Evolutionary conservation across 2,888 invertebrate genomes (phyloP).

Genomic region (Oasisia sp.): DNA sequence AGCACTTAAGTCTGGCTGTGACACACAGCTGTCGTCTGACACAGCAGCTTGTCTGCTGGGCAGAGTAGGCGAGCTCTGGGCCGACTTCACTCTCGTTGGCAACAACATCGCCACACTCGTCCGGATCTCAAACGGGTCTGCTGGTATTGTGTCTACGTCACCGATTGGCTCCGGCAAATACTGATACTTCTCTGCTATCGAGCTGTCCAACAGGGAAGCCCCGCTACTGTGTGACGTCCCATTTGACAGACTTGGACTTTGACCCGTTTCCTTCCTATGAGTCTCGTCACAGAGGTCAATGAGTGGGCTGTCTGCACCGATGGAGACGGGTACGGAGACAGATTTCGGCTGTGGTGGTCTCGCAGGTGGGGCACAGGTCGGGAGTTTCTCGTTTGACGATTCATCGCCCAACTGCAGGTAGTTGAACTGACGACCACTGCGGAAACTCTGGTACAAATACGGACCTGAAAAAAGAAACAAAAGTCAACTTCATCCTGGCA

Average conservation of each 20-base stretch:
- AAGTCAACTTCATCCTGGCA: neutral
- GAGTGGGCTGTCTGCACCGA: conserved; percentile 45
- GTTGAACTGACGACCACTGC: conserved; percentile 46
- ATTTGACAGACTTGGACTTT: conserved; percentile 8
- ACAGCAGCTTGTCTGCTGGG: neutral
- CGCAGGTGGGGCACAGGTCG: neutral
- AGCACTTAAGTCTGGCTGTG: neutral
- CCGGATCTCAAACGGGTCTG: conserved; percentile 38
- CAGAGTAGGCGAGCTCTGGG: neutral
- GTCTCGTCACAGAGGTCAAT: conserved; percentile 55
- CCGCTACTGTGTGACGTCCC: neutral
- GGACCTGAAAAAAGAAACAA: conserved; percentile 21
- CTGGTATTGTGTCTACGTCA: conserved; percentile 19
- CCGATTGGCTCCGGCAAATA: conserved; percentile 38
- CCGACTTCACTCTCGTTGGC: neutral
- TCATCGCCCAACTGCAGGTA: conserved; percentile 85
- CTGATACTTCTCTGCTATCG: conserved; percentile 38
- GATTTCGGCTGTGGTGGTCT: neutral
- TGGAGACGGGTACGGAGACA: neutral
- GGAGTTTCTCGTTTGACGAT: conserved; percentile 51
- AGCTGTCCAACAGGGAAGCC: conserved; percentile 33
- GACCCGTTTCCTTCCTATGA: neutral
- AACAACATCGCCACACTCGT: neutral
- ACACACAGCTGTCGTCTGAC: neutral
- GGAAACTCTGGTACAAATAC: conserved; percentile 32